phyloP scores from a whole-genome alignment of 1,140 invertebrate genomes.

The Philaenus spumarius region DNA sequence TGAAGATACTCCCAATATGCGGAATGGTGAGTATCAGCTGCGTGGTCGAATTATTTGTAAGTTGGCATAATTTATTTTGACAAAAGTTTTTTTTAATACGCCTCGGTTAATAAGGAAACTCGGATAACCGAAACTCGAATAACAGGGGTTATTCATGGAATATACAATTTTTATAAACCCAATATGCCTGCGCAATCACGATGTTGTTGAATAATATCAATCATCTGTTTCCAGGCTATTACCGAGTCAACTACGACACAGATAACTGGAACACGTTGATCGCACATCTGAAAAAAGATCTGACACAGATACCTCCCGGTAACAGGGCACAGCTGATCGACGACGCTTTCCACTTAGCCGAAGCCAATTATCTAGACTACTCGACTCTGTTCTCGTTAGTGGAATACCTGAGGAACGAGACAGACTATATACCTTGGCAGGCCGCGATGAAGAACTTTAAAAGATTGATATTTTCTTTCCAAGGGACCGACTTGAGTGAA shows the following conservation, averaged over 20 bases:
- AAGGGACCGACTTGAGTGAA: too few species aligned
- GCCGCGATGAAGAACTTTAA: neutral
- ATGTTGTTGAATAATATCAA: too few species aligned
- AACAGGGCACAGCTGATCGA: conserved; percentile 75
- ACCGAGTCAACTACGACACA: conserved; percentile 66
- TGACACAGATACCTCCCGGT: conserved; percentile 43
- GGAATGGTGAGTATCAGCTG: too few species aligned
- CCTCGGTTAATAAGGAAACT: too few species aligned
- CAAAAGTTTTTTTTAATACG: too few species aligned
- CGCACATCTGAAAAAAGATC: conserved; percentile 43
- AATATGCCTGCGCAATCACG: too few species aligned
- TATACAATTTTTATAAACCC: too few species aligned
- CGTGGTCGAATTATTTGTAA: too few species aligned
- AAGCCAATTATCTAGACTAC: conserved; percentile 36
- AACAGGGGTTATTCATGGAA: too few species aligned
- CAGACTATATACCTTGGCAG: conserved; percentile 11
- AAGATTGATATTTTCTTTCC: neutral
- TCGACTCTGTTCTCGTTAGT: conserved; percentile 1
- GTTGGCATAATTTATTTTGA: too few species aligned
- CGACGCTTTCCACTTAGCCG: conserved; percentile 70
- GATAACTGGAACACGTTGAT: conserved; percentile 56
- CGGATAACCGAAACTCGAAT: too few species aligned
- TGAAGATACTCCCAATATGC: too few species aligned
- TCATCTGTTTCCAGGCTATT: conserved; percentile 58
- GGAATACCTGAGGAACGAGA: conserved; percentile 1